A percentile compares a stretch with the other conserved stretches of the same genome.
These are phyloP conservation scores for Sitodiplosis mosellana DNA, from an alignment of 1,140 invertebrate species.

Conservation along the genomic window DNA sequence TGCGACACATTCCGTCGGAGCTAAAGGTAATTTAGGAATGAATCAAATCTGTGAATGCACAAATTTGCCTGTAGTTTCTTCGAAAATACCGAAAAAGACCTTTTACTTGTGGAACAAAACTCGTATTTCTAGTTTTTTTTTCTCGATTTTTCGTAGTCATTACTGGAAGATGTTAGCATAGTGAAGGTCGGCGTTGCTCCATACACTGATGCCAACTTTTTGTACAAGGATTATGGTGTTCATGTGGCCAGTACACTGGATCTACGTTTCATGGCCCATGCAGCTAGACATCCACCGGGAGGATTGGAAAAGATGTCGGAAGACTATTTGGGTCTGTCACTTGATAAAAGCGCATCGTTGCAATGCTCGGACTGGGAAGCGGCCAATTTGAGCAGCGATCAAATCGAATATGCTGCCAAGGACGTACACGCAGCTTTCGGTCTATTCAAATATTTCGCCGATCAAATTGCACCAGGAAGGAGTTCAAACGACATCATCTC, in stretches of 20 bases:
- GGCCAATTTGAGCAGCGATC: constrained; percentile 33
- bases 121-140: too few relatives aligned
- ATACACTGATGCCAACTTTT: constrained; percentile 46
- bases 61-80: too few relatives aligned
- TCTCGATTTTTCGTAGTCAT: too few relatives aligned
- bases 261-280: constrained; percentile 40
- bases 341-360: constrained; percentile 44
- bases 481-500: too few relatives aligned
- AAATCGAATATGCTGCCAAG: constrained; percentile 50
- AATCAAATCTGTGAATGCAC: too few relatives aligned
- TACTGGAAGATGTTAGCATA: constrained; percentile 29
- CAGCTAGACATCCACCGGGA: constrained; percentile 27
- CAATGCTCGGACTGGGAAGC: constrained; percentile 60
- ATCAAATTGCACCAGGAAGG: too few relatives aligned
- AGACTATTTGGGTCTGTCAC: constrained; percentile 31
- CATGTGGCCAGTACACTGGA: constrained; percentile 45
- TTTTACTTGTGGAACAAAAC: too few relatives aligned
- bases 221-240: constrained; percentile 45
- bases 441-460: constrained; percentile 36
- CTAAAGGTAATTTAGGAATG: constrained; percentile 35
- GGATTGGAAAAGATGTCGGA: constrained; percentile 38
- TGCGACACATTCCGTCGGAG: constrained; percentile 33
- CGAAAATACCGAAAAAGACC: too few relatives aligned
- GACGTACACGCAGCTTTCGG: constrained; percentile 51
- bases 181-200: constrained; percentile 61